Percentiles rank a stretch among this genome's conserved stretches.
Evolutionary conservation across 2,113 vertebrate genomes (phyloP).

Genomic region (Panurus biarmicus): DNA sequence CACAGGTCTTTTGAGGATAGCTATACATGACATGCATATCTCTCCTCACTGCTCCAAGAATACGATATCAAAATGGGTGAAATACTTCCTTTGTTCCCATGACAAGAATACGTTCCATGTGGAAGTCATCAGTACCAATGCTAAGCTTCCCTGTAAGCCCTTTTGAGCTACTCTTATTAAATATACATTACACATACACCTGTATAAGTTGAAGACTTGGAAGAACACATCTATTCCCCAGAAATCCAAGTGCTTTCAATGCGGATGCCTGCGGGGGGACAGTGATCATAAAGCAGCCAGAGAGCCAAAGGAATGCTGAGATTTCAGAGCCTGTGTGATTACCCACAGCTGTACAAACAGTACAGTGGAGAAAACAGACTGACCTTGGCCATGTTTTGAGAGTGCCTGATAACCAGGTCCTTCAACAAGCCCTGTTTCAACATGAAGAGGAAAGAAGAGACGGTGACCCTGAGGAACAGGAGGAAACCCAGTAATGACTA

Average conservation of each 20-base stretch:
- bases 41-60: neutral
- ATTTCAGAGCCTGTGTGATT: constrained; percentile 46
- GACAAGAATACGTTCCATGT: neutral
- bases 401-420: constrained; percentile 53
- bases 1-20: neutral
- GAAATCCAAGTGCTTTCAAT: constrained; percentile 20
- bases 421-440: constrained; percentile 19
- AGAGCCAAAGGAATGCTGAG: constrained; percentile 48
- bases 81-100: neutral
- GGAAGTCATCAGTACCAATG: constrained; percentile 3
- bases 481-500: neutral
- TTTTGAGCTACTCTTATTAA: constrained; percentile 19
- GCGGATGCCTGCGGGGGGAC: neutral
- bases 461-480: neutral
- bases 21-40: neutral
- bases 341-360: constrained; percentile 61
- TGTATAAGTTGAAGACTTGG: constrained; percentile 18
- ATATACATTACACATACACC: constrained; percentile 14
- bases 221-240: neutral
- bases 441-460: constrained; percentile 29
- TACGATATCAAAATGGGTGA: neutral
- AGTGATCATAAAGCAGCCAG: constrained; percentile 24
- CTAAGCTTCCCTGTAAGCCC: neutral
- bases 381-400: constrained; percentile 57
- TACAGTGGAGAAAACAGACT: constrained; percentile 45